Percentiles rank a stretch among this genome's conserved stretches.
These are phyloP conservation scores for Microctenopoma lineatum DNA, from an alignment of 2,797 vertebrate species.

Conservation along the genomic window DNA sequence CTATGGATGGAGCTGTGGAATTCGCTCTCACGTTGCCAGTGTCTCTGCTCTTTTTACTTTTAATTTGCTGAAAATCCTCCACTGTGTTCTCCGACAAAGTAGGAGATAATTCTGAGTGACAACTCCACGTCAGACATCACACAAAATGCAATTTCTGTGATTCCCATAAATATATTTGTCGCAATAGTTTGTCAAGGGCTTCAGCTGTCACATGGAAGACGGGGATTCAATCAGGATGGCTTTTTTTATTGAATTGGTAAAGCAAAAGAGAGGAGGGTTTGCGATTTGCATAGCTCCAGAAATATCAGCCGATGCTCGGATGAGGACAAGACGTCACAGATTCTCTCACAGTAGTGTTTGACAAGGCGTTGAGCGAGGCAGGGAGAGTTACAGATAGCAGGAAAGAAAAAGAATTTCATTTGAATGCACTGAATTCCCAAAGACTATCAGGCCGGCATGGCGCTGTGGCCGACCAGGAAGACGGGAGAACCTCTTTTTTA, in stretches of 20 bases:
- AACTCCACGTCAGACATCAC: conserved; percentile 47
- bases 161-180: conserved; percentile 62
- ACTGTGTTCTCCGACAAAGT: conserved; percentile 53
- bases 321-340: conserved; percentile 41
- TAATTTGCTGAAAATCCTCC: conserved; percentile 75
- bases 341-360: conserved; percentile 30
- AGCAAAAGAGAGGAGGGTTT: conserved; percentile 18
- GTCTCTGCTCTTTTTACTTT: conserved; percentile 55
- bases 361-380: conserved; percentile 28
- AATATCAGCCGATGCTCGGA: conserved; percentile 41
- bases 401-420: conserved; percentile 19
- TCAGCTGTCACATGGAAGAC: conserved; percentile 50
- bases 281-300: conserved; percentile 28
- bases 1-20: conserved; percentile 60
- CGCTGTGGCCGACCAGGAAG: conserved; percentile 17
- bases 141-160: conserved; percentile 60
- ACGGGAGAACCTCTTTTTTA: conserved; percentile 17
- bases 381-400: conserved; percentile 21
- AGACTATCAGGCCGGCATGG: conserved; percentile 16
- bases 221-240: conserved; percentile 61
- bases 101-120: conserved; percentile 75
- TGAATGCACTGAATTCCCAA: conserved; percentile 31
- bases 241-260: conserved; percentile 43
- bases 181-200: conserved; percentile 42
- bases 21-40: conserved; percentile 32